A percentile compares a stretch with the other conserved stretches of the same genome.
Conservation (phyloP, 2,113 vertebrate species). For the Fulmarus glacialis region DNA sequence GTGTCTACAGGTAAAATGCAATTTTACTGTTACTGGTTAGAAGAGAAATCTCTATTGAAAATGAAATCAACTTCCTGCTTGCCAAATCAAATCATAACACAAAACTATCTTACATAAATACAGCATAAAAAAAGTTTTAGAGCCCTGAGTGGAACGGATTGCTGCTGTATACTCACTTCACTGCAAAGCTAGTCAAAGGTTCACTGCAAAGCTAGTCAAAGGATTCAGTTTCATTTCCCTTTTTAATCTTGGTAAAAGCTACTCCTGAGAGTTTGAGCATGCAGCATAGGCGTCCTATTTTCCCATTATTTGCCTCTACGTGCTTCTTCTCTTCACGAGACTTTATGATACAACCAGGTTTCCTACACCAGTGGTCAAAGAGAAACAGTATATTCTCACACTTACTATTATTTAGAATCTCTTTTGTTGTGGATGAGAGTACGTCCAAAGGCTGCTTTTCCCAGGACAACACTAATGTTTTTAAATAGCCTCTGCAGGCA, state of each 20-base stretch:
- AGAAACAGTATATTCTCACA: constrained; percentile 66
- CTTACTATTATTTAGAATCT: constrained; percentile 74
- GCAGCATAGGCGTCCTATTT: constrained; percentile 61
- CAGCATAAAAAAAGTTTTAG: constrained; percentile 43
- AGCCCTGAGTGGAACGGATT: constrained; percentile 35
- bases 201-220: constrained; percentile 57
- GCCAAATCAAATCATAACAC: constrained; percentile 16
- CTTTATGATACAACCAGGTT: constrained; percentile 50
- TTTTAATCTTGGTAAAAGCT: constrained; percentile 70
- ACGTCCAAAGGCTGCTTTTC: constrained; percentile 55
- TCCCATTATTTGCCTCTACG: constrained; percentile 59
- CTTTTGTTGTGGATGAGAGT: constrained; percentile 69
- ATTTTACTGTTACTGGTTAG: not conserved
- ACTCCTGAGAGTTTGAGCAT: constrained; percentile 57
- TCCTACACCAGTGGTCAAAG: constrained; percentile 62
- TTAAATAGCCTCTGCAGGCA: constrained; percentile 56
- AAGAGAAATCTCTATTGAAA: not conserved
- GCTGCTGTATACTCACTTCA: constrained; percentile 46
- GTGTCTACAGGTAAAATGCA: not conserved
- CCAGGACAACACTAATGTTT: constrained; percentile 52
- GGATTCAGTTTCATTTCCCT: constrained; percentile 36
- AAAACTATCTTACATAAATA: constrained; percentile 50
- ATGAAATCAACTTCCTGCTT: constrained; percentile 37
- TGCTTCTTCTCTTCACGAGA: constrained; percentile 46
- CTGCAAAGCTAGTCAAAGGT: constrained; percentile 58